phyloP scores from a whole-genome alignment of 2,888 invertebrate species.

The Hofmannophila pseudospretella region DNA sequence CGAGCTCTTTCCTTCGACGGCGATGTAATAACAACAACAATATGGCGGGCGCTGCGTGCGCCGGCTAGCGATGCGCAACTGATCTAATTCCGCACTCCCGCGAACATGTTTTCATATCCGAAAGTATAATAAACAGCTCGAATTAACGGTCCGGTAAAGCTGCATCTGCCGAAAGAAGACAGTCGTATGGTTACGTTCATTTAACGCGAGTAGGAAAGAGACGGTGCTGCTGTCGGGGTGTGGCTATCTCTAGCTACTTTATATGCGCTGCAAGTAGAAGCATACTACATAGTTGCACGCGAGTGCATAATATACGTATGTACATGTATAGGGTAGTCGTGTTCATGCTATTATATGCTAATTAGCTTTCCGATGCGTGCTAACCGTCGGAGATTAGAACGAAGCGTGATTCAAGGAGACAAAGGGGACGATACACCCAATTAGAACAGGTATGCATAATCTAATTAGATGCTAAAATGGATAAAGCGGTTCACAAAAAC shows the following conservation, averaged over 20 bases:
- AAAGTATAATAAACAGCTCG: conserved; percentile 36
- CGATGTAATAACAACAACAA: conserved; percentile 60
- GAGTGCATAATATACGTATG: conserved; percentile 31
- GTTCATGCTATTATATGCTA: conserved; percentile 58
- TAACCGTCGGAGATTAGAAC: conserved; percentile 36
- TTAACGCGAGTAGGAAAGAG: conserved; percentile 41
- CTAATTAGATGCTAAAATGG: not conserved
- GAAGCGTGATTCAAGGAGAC: conserved; percentile 22
- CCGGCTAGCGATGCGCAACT: conserved; percentile 44
- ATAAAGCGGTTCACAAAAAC: too few relatives aligned
- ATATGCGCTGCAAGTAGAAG: conserved; percentile 48
- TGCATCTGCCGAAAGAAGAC: conserved; percentile 31
- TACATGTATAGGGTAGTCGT: conserved; percentile 35
- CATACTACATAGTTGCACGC: conserved; percentile 50
- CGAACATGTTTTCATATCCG: conserved; percentile 25
- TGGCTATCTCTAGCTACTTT: conserved; percentile 59
- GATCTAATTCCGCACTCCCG: conserved; percentile 40
- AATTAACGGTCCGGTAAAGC: conserved; percentile 37
- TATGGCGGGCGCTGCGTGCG: conserved; percentile 50
- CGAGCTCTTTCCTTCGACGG: conserved; percentile 56
- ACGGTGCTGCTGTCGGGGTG: conserved; percentile 55
- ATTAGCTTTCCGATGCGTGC: conserved; percentile 49
- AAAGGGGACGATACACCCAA: conserved; percentile 19
- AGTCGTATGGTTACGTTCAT: conserved; percentile 17
- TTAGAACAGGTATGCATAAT: conserved; percentile 5